phyloP scores from a whole-genome alignment of 2,888 invertebrate genomes.

The Xestia ashworthii region DNA sequence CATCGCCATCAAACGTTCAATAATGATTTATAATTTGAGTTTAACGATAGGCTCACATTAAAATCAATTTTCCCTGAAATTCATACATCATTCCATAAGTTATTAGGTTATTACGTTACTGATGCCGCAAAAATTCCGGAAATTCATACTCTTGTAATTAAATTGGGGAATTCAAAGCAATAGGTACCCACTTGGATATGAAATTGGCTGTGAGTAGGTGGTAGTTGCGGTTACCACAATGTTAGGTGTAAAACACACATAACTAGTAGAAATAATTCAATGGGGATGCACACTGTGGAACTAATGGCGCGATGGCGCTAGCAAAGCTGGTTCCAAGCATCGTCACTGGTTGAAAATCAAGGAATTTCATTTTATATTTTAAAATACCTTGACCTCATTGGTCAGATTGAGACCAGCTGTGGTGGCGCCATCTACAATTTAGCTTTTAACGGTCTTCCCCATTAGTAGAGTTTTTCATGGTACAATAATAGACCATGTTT shows the following conservation, averaged over 20 bases:
- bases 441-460: too few species aligned
- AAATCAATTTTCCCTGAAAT: conserved; percentile 45
- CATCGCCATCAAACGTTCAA: conserved; percentile 19
- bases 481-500: too few species aligned
- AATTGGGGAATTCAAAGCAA: conserved; percentile 15
- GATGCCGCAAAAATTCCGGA: conserved; percentile 32
- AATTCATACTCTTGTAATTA: conserved; percentile 41
- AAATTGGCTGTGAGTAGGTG: conserved; percentile 20
- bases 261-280: not conserved
- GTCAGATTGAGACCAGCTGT: too few species aligned
- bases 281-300: too few species aligned
- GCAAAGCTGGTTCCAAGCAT: too few species aligned
- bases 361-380: too few species aligned
- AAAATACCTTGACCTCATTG: too few species aligned
- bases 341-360: too few species aligned
- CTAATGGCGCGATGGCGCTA: too few species aligned
- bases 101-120: conserved; percentile 19
- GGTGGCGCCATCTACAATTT: too few species aligned
- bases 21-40: conserved; percentile 54
- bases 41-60: conserved; percentile 25
- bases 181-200: not conserved
- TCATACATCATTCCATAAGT: conserved; percentile 24
- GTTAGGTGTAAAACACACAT: not conserved
- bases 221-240: not conserved
- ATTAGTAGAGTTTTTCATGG: too few species aligned